Percentiles rank a stretch among this genome's conserved stretches.
Conservation (phyloP, 2,888 invertebrate species). For the Tetragonisca angustula region DNA sequence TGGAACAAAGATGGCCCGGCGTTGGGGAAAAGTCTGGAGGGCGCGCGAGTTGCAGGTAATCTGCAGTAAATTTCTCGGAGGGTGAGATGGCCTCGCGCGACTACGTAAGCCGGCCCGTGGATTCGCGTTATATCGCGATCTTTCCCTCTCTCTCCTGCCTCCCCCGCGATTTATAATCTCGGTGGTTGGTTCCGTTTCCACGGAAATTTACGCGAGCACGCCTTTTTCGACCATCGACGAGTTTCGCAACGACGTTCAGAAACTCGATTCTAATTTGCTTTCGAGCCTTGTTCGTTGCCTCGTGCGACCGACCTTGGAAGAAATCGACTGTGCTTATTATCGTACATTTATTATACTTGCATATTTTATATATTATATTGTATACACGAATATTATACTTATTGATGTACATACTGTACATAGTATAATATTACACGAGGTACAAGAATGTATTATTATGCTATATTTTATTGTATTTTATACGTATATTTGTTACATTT, state of each 20-base stretch:
- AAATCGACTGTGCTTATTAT: neutral
- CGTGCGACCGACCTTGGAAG: no score
- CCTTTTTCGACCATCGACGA: conserved; percentile 3
- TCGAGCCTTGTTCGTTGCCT: neutral
- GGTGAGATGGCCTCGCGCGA: conserved; percentile 14
- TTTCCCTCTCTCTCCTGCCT: neutral
- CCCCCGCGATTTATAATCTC: conserved; percentile 52
- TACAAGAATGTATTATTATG: no score
- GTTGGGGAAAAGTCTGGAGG: conserved; percentile 27
- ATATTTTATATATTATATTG: no score
- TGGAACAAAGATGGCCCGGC: conserved; percentile 26
- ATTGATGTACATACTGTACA: no score
- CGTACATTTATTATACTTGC: no score
- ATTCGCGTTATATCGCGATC: conserved; percentile 57
- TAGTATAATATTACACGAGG: no score
- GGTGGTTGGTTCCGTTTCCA: neutral
- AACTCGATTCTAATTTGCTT: neutral
- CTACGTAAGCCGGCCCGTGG: conserved; percentile 36
- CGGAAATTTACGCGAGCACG: conserved; percentile 18
- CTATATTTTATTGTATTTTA: no score
- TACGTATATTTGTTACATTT: no score
- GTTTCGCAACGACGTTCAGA: neutral
- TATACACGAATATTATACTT: no score
- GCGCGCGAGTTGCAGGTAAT: conserved; percentile 49
- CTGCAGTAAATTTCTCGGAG: conserved; percentile 62